Conservation (phyloP, 1,140 invertebrate genomes). For the Caligus rogercresseyi region DNA sequence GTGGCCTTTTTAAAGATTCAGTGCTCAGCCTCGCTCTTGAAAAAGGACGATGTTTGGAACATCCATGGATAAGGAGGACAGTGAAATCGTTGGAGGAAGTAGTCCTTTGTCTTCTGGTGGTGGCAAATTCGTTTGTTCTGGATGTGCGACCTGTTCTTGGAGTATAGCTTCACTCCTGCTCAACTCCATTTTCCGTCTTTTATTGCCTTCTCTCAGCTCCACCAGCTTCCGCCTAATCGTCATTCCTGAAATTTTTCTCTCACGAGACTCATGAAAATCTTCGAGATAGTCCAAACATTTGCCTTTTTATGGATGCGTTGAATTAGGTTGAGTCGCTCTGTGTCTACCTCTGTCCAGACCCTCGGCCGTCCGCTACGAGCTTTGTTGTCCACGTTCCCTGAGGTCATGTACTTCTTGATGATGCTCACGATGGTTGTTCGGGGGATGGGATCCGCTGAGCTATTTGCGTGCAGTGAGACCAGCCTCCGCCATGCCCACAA, state of each 20-base stretch:
- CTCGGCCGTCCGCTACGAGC: not conserved
- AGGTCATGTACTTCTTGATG: not conserved
- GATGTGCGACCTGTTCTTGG: not conserved
- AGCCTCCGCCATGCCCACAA: not conserved
- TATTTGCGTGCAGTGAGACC: not conserved
- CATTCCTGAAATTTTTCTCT: not conserved
- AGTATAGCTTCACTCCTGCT: not conserved
- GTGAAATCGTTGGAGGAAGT: not conserved
- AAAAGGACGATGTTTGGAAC: not conserved
- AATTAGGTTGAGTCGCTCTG: not conserved
- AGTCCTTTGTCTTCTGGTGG: no score
- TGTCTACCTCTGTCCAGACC: not conserved
- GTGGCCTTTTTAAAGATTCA: no score
- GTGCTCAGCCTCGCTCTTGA: not conserved
- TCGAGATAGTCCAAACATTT: not conserved
- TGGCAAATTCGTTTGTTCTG: not conserved
- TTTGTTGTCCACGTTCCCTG: not conserved
- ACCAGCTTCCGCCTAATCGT: not conserved
- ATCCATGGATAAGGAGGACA: not conserved
- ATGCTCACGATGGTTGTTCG: not conserved
- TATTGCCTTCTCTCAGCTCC: not conserved
- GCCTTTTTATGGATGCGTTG: not conserved
- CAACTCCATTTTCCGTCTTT: not conserved
- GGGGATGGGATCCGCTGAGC: not conserved
- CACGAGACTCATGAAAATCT: not conserved